phyloP scores from a whole-genome alignment of 2,113 vertebrate species.

The Ctenomys sociabilis region DNA sequence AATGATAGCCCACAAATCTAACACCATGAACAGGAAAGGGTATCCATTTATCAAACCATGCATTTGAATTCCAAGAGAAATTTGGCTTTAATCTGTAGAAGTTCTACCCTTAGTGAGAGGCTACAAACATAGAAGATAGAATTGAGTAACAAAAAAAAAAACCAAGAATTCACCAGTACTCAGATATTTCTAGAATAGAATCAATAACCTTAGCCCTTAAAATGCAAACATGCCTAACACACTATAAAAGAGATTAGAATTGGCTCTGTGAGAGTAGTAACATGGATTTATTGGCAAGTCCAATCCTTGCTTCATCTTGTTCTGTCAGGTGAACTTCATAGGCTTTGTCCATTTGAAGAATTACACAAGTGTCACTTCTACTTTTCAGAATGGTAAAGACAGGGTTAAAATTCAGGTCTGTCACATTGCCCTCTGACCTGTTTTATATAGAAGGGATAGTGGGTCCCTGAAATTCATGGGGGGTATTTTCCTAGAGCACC shows the following conservation, averaged over 20 bases:
- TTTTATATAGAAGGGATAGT: neutral
- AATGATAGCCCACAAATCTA: conserved; percentile 2
- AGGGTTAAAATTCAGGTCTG: neutral
- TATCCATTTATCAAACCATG: neutral
- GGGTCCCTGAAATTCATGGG: neutral
- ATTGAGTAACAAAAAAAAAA: conserved; percentile 22
- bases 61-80: conserved; percentile 34
- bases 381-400: neutral
- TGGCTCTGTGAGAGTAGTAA: neutral
- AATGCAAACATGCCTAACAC: neutral
- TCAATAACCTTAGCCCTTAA: neutral
- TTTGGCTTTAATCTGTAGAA: neutral
- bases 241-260: neutral
- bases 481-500: neutral
- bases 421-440: neutral
- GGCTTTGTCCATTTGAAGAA: neutral
- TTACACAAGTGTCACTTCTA: neutral
- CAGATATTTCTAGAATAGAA: conserved; percentile 34
- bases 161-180: neutral
- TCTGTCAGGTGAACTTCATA: neutral
- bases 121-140: neutral
- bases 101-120: neutral
- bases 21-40: neutral
- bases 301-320: neutral
- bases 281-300: neutral